Base-by-base conservation (phyloP, 2,113 vertebrate species). In the Phylloscopus whistleri region DNA sequence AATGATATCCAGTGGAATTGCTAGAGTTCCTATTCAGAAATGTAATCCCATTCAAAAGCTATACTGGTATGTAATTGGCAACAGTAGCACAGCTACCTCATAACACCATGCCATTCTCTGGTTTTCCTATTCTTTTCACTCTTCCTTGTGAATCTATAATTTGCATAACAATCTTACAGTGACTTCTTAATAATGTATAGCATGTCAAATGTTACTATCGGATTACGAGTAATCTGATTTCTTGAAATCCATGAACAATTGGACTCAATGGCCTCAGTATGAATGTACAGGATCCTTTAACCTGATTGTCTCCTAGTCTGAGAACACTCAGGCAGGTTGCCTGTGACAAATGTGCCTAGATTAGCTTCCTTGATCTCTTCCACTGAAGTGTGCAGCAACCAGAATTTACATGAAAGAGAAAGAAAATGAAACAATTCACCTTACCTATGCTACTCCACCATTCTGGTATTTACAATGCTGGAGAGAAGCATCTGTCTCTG, bases 201-300 rank as follows among this genome's bases (percentile, higher is more conserved):
- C 68, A 87, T 87, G 49, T 46, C 49, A 89, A 93, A 87, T 73
- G 37, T 72, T 92, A 62, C 69, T 89, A 56, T 56, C 1, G 66
- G 87, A 91, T 94, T 94, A 87, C 30, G 28, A 33, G 16, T 93
- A 95, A 94, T 95, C 89, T 95, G 76, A 79, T 94, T 91, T 89
- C 31, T 73, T 79, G 30, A 84, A 95, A 85, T 72, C 37, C 51
- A 18, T 69, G 69, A 75, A 91, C 17, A 68, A 44, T 91, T 89
- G 44, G 52, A 49, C 33, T 87, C 66, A 83, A 13, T 66, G 63
- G 49, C 39, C 15, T 84, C 56, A 58, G 9, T 53, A 33, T 60
- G 66, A 64, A 23, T 2, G 1, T 48, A 62, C 26, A 88, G 79
- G 37, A 49, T 67, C 13, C 26, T 76, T 28, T 95, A 92, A 90